Percentiles rank a stretch among this genome's conserved stretches.
Conservation (phyloP, 2,113 vertebrate genomes). For the Hyla sarda region DNA sequence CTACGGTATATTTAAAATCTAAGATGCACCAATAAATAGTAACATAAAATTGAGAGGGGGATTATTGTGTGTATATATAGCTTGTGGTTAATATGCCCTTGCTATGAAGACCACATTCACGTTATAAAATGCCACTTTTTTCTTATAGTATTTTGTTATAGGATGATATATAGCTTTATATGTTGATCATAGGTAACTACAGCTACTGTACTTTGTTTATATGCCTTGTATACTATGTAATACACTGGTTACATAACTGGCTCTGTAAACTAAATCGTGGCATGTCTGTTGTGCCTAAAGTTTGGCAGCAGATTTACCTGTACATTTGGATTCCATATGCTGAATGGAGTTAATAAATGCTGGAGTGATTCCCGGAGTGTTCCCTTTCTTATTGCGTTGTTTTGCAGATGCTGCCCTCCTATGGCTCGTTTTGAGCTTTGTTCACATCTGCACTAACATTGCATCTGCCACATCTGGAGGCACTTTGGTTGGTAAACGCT, state of each 20-base stretch:
- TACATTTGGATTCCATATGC: conserved; percentile 54
- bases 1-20: no score
- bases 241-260: not conserved
- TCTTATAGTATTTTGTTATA: no score
- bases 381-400: not conserved
- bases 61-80: no score
- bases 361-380: not conserved
- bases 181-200: not conserved
- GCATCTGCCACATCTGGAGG: no score
- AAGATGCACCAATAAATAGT: no score
- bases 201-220: not conserved
- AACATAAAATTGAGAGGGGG: no score
- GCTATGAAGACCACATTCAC: no score
- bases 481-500: no score
- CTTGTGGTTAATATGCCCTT: no score
- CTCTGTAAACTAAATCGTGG: conserved; percentile 1
- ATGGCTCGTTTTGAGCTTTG: not conserved
- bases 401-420: not conserved
- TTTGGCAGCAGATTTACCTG: conserved; percentile 26
- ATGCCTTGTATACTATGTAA: not conserved
- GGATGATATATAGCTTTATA: no score
- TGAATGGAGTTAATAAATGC: conserved; percentile 26
- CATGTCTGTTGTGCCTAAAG: not conserved
- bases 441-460: not conserved
- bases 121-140: no score